Conservation (phyloP, 1,140 invertebrate species). For the Octopus sinensis region DNA sequence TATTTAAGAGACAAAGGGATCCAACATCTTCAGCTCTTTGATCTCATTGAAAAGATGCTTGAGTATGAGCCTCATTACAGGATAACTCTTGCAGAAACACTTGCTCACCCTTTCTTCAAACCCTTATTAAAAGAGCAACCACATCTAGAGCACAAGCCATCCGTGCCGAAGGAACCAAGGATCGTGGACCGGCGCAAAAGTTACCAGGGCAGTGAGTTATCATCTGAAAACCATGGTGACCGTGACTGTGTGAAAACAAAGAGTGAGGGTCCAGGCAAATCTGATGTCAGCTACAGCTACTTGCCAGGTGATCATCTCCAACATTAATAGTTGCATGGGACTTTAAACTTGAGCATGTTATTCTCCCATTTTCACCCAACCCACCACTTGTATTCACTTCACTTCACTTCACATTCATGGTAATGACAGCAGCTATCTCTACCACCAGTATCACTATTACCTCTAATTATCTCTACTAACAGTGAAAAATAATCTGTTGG, state of each 20-base stretch:
- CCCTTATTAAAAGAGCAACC: constrained; percentile 26
- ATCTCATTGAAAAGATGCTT: constrained; percentile 91
- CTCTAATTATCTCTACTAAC: too few relatives aligned
- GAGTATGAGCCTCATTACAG: constrained; percentile 91
- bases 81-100: constrained; percentile 82
- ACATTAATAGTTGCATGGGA: neutral
- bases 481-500: too few relatives aligned
- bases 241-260: constrained; percentile 7
- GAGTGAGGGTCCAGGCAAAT: constrained; percentile 4
- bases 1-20: constrained; percentile 78
- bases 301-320: constrained; percentile 9
- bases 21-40: constrained; percentile 89
- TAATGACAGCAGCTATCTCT: too few relatives aligned
- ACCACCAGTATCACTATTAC: too few relatives aligned
- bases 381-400: too few relatives aligned
- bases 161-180: constrained; percentile 15
- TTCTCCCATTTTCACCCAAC: too few relatives aligned
- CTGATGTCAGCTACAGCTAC: neutral
- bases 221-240: neutral
- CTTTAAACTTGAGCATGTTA: too few relatives aligned
- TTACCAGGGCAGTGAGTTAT: neutral
- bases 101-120: constrained; percentile 87
- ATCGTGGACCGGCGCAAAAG: neutral
- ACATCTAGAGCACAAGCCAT: constrained; percentile 21
- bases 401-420: too few relatives aligned